A percentile compares a stretch with the other conserved stretches of the same genome.
Evolutionary conservation across 1,140 invertebrate species (phyloP).

Genomic region (Batillaria attramentaria): DNA sequence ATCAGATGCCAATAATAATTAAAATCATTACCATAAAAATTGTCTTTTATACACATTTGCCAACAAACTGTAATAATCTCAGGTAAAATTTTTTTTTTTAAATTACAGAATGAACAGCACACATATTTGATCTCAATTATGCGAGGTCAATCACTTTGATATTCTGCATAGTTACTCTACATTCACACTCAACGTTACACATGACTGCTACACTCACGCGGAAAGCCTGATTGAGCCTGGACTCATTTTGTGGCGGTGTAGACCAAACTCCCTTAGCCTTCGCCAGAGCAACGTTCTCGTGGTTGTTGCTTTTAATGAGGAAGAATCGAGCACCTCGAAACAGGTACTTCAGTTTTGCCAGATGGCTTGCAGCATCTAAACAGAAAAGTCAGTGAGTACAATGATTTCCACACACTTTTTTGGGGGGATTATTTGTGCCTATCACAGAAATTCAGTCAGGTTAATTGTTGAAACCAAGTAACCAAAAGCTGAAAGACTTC

Average conservation of each 20-base stretch:
- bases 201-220: conserved; percentile 69
- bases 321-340: conserved; percentile 97
- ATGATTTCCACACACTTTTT: not conserved
- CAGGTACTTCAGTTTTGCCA: conserved; percentile 87
- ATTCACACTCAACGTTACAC: not conserved
- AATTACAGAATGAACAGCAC: not conserved
- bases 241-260: conserved; percentile 96
- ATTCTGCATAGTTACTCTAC: not conserved
- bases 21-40: no score
- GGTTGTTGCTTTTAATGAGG: conserved; percentile 98
- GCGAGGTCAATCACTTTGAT: not conserved
- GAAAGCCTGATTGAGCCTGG: conserved; percentile 95
- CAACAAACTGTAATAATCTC: not conserved
- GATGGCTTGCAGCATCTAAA: conserved; percentile 21
- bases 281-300: conserved; percentile 94
- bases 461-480: not conserved
- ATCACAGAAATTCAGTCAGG: not conserved
- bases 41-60: no score
- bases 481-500: not conserved
- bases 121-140: not conserved
- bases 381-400: not conserved
- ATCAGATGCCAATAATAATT: no score
- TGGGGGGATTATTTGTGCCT: not conserved
- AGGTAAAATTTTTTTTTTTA: conserved; percentile 9
- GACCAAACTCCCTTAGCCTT: conserved; percentile 97